These are phyloP conservation scores for Rhinichthys osculus DNA, from an alignment of 2,797 vertebrate genomes.

Conservation along the genomic window DNA sequence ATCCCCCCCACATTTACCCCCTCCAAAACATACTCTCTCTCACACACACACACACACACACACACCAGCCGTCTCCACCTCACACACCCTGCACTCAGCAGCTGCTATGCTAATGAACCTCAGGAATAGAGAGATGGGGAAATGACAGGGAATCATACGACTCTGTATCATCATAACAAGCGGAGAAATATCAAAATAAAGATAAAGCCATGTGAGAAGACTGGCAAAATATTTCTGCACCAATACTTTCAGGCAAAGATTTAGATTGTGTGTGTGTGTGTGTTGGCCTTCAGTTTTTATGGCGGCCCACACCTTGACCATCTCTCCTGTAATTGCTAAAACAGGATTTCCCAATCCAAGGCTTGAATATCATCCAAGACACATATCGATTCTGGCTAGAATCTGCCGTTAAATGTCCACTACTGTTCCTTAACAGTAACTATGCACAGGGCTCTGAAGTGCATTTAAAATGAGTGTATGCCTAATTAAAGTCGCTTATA, in stretches of 20 bases:
- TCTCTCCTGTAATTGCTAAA: not conserved
- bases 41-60: slow-evolving; percentile 46
- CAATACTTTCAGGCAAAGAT: not conserved
- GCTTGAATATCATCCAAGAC: not conserved
- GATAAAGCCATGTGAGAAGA: not conserved
- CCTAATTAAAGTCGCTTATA: not conserved
- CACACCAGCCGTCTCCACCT: slow-evolving; percentile 73
- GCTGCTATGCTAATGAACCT: slow-evolving; percentile 96
- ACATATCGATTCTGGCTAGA: slow-evolving; percentile 17
- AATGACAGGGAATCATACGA: slow-evolving; percentile 58
- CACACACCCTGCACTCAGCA: slow-evolving; percentile 80
- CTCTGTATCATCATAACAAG: slow-evolving; percentile 85
- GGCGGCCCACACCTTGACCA: not conserved
- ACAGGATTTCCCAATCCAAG: slow-evolving; percentile 2
- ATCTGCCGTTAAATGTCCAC: not conserved
- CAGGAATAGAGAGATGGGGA: slow-evolving; percentile 74
- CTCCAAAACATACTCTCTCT: slow-evolving; percentile 21
- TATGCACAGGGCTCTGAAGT: not conserved
- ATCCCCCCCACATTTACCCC: slow-evolving; percentile 62
- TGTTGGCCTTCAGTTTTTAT: not conserved
- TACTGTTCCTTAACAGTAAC: slow-evolving; percentile 18
- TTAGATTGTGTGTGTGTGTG: not conserved
- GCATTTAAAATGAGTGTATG: not conserved
- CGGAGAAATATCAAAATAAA: not conserved
- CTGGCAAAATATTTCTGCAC: too few species aligned